Percentiles rank a stretch among this genome's conserved stretches.
These are phyloP conservation scores for Syndactyla subalaris DNA, from an alignment of 2,797 vertebrate species.

Conservation along the genomic window DNA sequence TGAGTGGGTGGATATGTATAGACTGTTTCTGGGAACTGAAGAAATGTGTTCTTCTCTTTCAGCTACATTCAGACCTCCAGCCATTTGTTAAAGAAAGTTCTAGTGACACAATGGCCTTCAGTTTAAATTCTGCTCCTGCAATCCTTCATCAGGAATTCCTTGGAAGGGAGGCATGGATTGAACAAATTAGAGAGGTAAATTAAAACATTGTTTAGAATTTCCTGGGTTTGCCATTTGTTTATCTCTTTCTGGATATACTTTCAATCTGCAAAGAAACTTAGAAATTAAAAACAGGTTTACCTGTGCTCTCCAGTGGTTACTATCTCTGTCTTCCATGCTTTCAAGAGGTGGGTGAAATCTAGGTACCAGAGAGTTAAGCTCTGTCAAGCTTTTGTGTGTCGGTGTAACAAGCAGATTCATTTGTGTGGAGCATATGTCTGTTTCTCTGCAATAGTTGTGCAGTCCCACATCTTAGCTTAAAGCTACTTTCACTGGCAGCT, in stretches of 20 bases:
- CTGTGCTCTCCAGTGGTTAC: neutral
- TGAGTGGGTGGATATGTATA: neutral
- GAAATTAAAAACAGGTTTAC: neutral
- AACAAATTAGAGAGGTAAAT: slow-evolving; percentile 90
- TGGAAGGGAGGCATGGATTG: slow-evolving; percentile 88
- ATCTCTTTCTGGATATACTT: neutral
- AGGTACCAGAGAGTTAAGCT: neutral
- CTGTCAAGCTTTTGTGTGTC: neutral
- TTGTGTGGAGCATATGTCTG: neutral
- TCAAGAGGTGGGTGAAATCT: neutral
- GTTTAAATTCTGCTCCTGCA: slow-evolving; percentile 89
- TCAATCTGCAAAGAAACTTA: neutral
- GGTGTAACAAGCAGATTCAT: neutral
- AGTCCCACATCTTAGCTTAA: neutral
- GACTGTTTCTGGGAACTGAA: neutral
- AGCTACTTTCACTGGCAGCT: neutral
- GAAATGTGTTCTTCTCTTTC: slow-evolving; percentile 43
- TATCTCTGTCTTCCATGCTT: neutral
- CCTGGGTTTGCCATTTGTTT: neutral
- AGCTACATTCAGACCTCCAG: slow-evolving; percentile 96
- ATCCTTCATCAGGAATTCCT: slow-evolving; percentile 90
- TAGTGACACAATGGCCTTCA: slow-evolving; percentile 80
- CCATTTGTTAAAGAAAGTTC: slow-evolving; percentile 87
- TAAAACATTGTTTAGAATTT: neutral
- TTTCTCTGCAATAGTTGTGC: neutral